These are phyloP conservation scores for Morus bassanus DNA, from an alignment of 2,797 vertebrate species.

Conservation along the genomic window DNA sequence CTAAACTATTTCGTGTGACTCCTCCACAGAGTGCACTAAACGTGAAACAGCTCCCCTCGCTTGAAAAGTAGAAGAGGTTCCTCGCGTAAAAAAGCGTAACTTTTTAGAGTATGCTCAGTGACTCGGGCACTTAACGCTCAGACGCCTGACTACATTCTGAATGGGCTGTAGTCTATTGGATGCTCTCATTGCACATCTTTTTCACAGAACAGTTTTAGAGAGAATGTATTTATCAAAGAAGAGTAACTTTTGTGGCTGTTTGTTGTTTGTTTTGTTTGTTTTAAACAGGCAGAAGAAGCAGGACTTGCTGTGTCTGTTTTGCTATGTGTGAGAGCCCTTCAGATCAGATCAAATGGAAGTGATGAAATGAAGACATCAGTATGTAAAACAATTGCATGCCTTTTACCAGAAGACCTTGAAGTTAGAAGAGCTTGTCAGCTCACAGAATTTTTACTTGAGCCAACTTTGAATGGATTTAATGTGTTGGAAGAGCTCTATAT, in stretches of 20 bases:
- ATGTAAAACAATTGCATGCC: slow-evolving; percentile 93
- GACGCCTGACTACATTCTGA: neutral
- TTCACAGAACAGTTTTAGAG: neutral
- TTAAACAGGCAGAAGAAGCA: slow-evolving; percentile 84
- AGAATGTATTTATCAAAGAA: neutral
- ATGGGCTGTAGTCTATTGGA: neutral
- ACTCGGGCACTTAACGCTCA: neutral
- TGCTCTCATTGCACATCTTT: neutral
- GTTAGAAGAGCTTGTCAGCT: slow-evolving; percentile 94
- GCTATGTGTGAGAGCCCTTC: slow-evolving; percentile 94
- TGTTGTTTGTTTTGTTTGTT: neutral
- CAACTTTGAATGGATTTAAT: slow-evolving; percentile 83
- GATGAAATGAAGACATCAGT: slow-evolving; percentile 89
- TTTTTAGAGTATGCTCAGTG: neutral
- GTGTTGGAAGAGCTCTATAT: slow-evolving; percentile 89
- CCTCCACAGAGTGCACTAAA: neutral
- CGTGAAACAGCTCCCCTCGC: neutral
- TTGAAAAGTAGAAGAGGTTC: neutral
- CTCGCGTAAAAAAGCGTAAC: neutral
- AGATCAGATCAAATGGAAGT: slow-evolving; percentile 89
- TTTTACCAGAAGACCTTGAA: slow-evolving; percentile 93
- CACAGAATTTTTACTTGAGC: slow-evolving; percentile 92
- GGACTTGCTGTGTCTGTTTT: slow-evolving; percentile 89
- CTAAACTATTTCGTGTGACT: neutral
- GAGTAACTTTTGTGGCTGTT: neutral